Evolutionary conservation across 2,113 vertebrate genomes (phyloP).

Genomic region (Hippocampus mohnikei): DNA sequence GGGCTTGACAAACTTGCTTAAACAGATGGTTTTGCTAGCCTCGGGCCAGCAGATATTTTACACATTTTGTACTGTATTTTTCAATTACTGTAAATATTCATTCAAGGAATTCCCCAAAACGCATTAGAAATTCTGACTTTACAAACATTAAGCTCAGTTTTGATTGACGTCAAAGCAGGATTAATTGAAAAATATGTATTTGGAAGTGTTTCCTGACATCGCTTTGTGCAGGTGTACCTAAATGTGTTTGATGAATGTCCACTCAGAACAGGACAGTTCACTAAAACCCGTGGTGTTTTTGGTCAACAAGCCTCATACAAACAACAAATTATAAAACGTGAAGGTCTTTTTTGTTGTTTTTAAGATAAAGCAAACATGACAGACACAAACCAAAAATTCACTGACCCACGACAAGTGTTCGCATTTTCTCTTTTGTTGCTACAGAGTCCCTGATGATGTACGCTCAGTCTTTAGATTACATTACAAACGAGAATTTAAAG

Average conservation of each 20-base stretch:
- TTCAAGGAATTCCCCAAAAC: background rate
- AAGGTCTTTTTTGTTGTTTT: conserved; percentile 18
- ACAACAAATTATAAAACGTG: conserved; percentile 34
- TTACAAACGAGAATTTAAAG: conserved; percentile 24
- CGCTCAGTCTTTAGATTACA: conserved; percentile 26
- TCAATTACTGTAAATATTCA: background rate
- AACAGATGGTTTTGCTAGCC: background rate
- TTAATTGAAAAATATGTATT: background rate
- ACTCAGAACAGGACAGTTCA: conserved; percentile 29
- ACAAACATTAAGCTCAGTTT: background rate
- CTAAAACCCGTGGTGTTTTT: conserved; percentile 29
- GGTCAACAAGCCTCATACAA: conserved; percentile 38
- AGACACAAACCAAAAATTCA: conserved; percentile 32
- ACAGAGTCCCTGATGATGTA: conserved; percentile 39
- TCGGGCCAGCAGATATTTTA: background rate
- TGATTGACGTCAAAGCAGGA: background rate
- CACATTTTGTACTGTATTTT: background rate
- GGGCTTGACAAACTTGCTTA: background rate
- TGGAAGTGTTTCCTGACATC: background rate
- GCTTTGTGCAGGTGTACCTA: background rate
- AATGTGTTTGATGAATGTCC: conserved; percentile 17
- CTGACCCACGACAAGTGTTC: conserved; percentile 37
- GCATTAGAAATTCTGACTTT: too few relatives aligned
- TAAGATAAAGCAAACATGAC: conserved; percentile 9
- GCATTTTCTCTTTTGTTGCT: conserved; percentile 47